Evolutionary conservation across 2,113 vertebrate species (phyloP).

Genomic region (Saguinus midas): DNA sequence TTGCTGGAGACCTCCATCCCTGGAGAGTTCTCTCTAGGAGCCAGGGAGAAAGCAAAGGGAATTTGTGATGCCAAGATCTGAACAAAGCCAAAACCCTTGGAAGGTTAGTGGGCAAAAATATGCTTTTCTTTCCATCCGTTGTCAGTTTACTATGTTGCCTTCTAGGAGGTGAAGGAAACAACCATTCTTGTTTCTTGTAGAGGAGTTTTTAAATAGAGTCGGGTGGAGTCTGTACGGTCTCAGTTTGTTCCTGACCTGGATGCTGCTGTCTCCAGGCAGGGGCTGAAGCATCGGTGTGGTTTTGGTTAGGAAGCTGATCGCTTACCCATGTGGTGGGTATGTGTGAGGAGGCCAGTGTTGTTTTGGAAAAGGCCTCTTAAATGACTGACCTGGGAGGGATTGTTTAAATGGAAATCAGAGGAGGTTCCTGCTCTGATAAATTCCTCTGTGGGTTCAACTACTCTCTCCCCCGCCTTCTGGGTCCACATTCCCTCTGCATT

Average conservation of each 20-base stretch:
- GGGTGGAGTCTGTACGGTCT: background rate
- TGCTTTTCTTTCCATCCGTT: background rate
- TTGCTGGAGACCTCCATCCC: background rate
- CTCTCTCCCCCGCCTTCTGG: accelerated
- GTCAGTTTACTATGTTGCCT: background rate
- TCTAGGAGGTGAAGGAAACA: background rate
- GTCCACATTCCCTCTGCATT: no score
- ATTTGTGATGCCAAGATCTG: background rate
- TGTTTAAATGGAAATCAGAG: background rate
- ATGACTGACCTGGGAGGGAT: background rate
- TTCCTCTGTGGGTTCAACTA: background rate
- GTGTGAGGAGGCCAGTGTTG: background rate
- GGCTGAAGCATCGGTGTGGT: background rate
- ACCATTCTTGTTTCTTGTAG: background rate
- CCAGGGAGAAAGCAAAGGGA: background rate
- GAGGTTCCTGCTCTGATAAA: background rate
- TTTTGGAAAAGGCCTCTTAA: background rate
- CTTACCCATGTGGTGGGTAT: accelerated
- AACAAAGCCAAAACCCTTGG: background rate
- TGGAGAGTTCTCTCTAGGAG: background rate
- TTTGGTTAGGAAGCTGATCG: background rate
- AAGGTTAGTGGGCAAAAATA: background rate
- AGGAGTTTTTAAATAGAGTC: background rate
- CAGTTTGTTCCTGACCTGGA: background rate
- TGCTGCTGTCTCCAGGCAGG: background rate